These are phyloP conservation scores for Megaleporinus macrocephalus DNA, from an alignment of 2,113 vertebrate genomes.

Conservation along the genomic window DNA sequence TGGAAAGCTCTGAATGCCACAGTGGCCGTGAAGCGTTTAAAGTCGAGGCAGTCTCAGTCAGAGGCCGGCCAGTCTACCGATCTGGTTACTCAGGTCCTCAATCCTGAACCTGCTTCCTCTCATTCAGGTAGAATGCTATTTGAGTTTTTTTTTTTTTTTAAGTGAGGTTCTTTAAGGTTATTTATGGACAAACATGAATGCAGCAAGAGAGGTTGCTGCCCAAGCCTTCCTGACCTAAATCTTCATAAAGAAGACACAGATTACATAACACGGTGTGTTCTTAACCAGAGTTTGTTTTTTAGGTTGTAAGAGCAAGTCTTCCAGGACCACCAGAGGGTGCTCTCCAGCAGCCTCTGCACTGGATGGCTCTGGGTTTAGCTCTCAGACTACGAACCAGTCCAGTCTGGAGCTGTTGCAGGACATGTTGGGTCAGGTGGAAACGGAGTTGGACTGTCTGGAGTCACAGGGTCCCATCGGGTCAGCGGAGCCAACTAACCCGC, in stretches of 20 bases:
- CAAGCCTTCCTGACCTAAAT: no score
- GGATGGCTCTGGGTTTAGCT: constrained; percentile 65
- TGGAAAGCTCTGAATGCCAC: constrained; percentile 86
- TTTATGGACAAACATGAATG: no score
- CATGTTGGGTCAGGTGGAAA: constrained; percentile 86
- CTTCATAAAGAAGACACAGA: no score
- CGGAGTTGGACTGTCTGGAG: constrained; percentile 82
- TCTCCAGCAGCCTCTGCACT: constrained; percentile 53
- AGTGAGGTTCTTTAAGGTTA: no score
- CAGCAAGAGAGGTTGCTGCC: no score
- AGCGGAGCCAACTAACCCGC: constrained; percentile 51
- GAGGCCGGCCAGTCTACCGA: constrained; percentile 59
- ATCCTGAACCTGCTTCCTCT: constrained; percentile 71
- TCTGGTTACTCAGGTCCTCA: constrained; percentile 80
- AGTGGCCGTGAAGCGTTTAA: constrained; percentile 75
- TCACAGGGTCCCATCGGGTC: constrained; percentile 65
- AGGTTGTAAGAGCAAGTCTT: constrained; percentile 53
- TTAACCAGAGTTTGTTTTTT: constrained; percentile 13
- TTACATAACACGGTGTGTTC: neutral
- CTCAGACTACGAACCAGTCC: constrained; percentile 68
- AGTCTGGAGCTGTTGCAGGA: constrained; percentile 83
- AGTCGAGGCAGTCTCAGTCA: constrained; percentile 65
- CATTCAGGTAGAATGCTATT: constrained; percentile 65
- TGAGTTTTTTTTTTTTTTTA: no score
- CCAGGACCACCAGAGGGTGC: constrained; percentile 53